These are phyloP conservation scores for Tetanocera ferruginea DNA, from an alignment of 2,888 invertebrate species.

Conservation along the genomic window DNA sequence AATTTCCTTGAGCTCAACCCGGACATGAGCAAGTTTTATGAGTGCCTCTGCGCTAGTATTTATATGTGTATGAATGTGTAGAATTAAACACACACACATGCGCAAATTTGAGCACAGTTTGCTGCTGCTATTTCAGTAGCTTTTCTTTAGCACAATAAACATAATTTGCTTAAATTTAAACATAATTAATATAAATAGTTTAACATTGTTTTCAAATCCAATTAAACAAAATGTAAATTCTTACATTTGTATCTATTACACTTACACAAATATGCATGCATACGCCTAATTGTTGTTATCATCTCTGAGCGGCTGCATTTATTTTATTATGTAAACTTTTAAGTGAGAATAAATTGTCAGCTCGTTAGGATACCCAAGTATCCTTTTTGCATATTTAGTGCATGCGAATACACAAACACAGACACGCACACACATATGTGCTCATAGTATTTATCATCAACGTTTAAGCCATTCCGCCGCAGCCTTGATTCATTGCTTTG, in stretches of 20 bases:
- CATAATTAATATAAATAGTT: too few species aligned
- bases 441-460: slow-evolving; percentile 6
- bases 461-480: slow-evolving; percentile 14
- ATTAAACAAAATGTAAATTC: too few species aligned
- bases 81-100: not conserved
- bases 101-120: not conserved
- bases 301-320: not conserved
- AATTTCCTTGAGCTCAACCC: slow-evolving; percentile 59
- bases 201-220: too few species aligned
- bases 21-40: slow-evolving; percentile 1
- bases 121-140: not conserved
- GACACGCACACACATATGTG: not conserved
- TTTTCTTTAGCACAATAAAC: not conserved
- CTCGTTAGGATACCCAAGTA: slow-evolving; percentile 40
- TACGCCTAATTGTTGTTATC: not conserved
- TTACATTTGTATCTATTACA: too few species aligned
- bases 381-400: slow-evolving; percentile 38
- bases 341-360: slow-evolving; percentile 45
- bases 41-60: not conserved
- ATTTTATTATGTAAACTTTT: slow-evolving; percentile 35
- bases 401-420: not conserved
- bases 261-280: not conserved
- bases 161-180: not conserved
- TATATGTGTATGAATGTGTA: slow-evolving; percentile 3
- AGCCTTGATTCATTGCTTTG: slow-evolving; percentile 25